Base-by-base conservation (phyloP, 35 echinoderm and acorn worm genomes). In the Apostichopus parvimensis region DNA sequence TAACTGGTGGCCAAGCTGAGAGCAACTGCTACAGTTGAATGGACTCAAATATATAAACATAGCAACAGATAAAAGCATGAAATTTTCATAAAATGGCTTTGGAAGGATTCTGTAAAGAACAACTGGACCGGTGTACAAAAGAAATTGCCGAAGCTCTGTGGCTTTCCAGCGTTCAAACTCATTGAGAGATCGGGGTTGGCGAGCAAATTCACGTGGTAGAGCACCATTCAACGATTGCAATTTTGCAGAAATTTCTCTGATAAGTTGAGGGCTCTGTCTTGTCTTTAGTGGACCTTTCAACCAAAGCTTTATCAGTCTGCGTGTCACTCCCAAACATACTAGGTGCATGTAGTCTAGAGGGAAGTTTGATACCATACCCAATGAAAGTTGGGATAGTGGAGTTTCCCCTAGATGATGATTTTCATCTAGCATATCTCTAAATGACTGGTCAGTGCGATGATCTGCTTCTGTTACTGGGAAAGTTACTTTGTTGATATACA, bases 281-380 rank as follows among this genome's bases (percentile, higher is more conserved):
- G 26, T 83, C 24, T 75, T 91, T 24, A 93, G 59, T 34, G 92
- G 86, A 4, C 94, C 94, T 79, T 86, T 93, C 6, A 77, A 57
- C 94, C 94, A 95, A 17, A 93, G 87, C 54, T 52, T 9, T n/a
- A 11, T 53, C 62, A 34, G 28, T 34, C 28, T 34, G 28, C 28
- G 28, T 34, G 28, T 34, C 28, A 34, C 28, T 34, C 28, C 28
- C 28, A 34, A 34, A 34, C 28, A 34, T 34, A 34, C 28, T 34
- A 34, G 28, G 28, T 34, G 28, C 28, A 34, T 34, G 28, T 34
- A 34, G 28, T 34, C 28, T 34, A 34, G 0, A 34, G 28, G 28
- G 28, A 24, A 72, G 17, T n/a, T 91, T 6, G 71, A 72, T 59
- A 5, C 73, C 87, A 9, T 70, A 89, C 73, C 28, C 28, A 34